Conservation (phyloP, 2,113 vertebrate species). For the Anarhynchus alexandrinus region DNA sequence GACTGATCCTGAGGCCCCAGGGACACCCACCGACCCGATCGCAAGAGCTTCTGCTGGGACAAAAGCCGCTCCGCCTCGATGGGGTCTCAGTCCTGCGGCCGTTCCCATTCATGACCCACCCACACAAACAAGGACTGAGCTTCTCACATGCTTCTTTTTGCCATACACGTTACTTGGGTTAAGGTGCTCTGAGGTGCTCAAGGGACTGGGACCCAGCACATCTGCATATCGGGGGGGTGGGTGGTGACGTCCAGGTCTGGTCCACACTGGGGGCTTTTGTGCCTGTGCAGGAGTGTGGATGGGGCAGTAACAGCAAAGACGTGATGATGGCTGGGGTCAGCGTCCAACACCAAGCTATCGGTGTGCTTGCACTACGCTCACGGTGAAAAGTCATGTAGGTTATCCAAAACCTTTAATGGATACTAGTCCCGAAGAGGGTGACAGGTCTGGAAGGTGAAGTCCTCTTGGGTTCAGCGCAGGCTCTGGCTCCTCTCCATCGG, state of each 20-base stretch:
- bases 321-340: not conserved
- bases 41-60: not conserved
- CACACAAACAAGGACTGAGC: not conserved
- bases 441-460: not conserved
- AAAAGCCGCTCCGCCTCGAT: not conserved
- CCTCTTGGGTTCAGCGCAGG: not conserved
- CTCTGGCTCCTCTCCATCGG: not conserved
- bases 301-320: not conserved
- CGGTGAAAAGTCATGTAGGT: not conserved
- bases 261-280: not conserved
- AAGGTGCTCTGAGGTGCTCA: not conserved
- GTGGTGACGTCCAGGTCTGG: not conserved
- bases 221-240: fast-evolving
- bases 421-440: not conserved
- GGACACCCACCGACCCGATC: fast-evolving
- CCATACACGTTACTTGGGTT: not conserved
- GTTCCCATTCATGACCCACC: not conserved
- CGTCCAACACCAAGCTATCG: not conserved
- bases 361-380: not conserved
- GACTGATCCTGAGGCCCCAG: not conserved
- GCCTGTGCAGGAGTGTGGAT: not conserved
- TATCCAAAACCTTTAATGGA: not conserved
- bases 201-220: not conserved
- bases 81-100: not conserved
- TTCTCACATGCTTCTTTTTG: not conserved